Percentiles rank a stretch among this genome's conserved stretches.
Evolutionary conservation across 2,797 vertebrate genomes (phyloP).

Genomic region (Prionace glauca): DNA sequence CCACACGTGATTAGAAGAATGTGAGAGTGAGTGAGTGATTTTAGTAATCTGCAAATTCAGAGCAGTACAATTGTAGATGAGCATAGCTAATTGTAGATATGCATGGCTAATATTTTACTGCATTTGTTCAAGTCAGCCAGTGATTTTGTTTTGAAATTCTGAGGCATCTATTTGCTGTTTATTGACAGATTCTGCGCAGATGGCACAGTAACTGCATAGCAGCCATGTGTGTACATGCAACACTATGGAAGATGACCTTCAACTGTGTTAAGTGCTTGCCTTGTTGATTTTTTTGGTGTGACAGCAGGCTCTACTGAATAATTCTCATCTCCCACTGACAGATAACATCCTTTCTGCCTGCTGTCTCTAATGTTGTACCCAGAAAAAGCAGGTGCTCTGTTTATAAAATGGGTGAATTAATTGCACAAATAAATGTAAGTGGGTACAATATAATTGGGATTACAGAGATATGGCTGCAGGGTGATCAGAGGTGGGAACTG

Average conservation of each 20-base stretch:
- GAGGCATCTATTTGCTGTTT: constrained; percentile 46
- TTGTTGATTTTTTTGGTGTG: constrained; percentile 45
- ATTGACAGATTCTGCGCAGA: constrained; percentile 52
- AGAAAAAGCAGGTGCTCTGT: constrained; percentile 49
- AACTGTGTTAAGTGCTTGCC: constrained; percentile 45
- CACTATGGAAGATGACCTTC: constrained; percentile 48
- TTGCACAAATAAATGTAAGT: too few species aligned
- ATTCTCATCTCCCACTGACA: constrained; percentile 44
- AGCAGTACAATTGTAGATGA: background rate
- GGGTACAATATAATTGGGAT: too few species aligned
- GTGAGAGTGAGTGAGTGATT: background rate
- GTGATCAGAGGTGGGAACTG: too few species aligned
- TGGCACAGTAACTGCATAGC: constrained; percentile 44
- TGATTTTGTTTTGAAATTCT: constrained; percentile 45
- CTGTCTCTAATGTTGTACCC: constrained; percentile 46
- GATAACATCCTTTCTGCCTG: constrained; percentile 41
- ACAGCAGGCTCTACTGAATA: constrained; percentile 49
- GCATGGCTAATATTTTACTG: background rate
- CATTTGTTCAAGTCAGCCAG: constrained; percentile 47
- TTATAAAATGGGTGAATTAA: background rate
- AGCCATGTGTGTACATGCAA: constrained; percentile 45
- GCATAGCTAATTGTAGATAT: background rate
- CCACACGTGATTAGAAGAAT: background rate
- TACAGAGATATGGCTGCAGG: too few species aligned
- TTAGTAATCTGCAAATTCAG: background rate